Evolutionary conservation across 2,113 vertebrate species (phyloP), one percentile per base, ranked within the genome.

Genomic region (Solea solea): DNA sequence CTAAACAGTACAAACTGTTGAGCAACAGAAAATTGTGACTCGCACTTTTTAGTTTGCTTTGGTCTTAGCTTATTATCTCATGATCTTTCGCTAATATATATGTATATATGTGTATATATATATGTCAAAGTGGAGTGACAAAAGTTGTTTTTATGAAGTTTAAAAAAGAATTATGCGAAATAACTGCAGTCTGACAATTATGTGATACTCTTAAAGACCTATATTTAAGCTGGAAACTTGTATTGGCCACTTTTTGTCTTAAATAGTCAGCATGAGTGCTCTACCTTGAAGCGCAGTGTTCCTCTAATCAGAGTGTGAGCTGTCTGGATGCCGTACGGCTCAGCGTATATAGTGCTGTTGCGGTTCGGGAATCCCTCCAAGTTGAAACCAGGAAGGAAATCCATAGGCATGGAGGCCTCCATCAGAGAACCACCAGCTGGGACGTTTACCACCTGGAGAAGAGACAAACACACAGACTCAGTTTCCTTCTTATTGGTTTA

Each of bases 331-430:
- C 95, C 96, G 10, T 98, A 99, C 0, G 90, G 74, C 63, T 96
- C 92, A 0, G 95, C 93, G 1, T 98, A 99, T 66, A 92, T 96
- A 6, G 94, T 97, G 78, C 97, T 99, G 90, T 99, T 96, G 13
- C 98, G 94, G 90, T 99, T 99, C 25, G 97, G 97, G 77, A 97
- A 96, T 21, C 95, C 96, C 91, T 99, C 98, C 34, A 99, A 88
- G 75, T 95, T 98, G 69, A 99, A 94, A 45, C 96, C 98, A 0
- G 98, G 97, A 64, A 97, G 92, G 85, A 96, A 97, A 69, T 96
- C 95, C 96, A 97, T 95, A 0, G 93, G 67, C 2, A 66, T 72
- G 10, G 95, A 90, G 4, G 93, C 88, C 39, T 97, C 95, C 76
- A 99, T 91, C 62, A 99, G 93, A 0, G 94, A 78, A 7, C 95